Base-by-base conservation (phyloP, 2,797 vertebrate species). In the Enteromius fasciolatus region DNA sequence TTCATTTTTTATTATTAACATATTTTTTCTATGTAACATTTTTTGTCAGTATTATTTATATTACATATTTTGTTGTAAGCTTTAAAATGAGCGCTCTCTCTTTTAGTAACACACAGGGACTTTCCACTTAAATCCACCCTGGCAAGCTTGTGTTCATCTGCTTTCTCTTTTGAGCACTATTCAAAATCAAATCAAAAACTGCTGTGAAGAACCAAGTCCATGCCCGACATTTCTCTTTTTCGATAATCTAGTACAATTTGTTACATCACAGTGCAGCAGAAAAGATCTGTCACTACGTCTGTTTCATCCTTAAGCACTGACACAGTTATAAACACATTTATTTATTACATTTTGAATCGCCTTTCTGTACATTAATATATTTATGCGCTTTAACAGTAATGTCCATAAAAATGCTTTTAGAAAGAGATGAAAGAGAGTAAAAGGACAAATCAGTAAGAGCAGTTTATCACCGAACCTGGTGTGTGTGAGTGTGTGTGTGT, bases 381-480 rank as follows among this genome's bases (percentile, higher is more conserved):
- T 7, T 36, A 31, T 12, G 10, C 69, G 17, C 66, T 69, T 25
- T 69, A 70, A 52, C 44, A 36, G 4, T 28, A 20, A 59, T 28
- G 23, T 11, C 11, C 4, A 12, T 69, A n/a, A 44, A 70, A 79
- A 57, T 20, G 6, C 15, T 41, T 23, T 79, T n/a, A 36, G 41
- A 59, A 70, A 31, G 33, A 69, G 36, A 57, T 68, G 17, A 68
- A 28, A 68, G 36, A 57, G 76, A 39, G 39, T 66, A 18, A 52
- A 20, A 72, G 1, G 41, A 18, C 11, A 36, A 46, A 4, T 57
- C 11, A 12, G 28, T 18, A 6, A 10, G 36, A 57, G 50, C 23
- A 23, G 25, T 69, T 44, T 44, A 69, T 80, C 18, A 50, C 23
- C 59, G 25, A 67, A 17, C 10, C 3, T 3, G 4, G 33, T 28